Evolutionary conservation across 2,888 invertebrate species (phyloP).

Genomic region (Drosophila gaucha): DNA sequence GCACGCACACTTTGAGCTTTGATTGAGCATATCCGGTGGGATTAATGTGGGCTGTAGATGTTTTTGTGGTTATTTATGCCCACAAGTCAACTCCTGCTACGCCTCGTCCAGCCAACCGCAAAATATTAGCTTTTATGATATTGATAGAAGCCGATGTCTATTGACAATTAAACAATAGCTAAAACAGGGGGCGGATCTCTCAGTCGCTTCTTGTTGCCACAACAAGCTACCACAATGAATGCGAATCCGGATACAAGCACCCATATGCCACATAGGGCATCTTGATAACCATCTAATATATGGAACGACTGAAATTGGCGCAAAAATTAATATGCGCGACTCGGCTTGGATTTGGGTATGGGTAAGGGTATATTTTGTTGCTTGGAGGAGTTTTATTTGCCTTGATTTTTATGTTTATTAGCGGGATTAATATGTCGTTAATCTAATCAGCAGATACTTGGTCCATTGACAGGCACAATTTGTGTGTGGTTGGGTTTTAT

Average conservation of each 20-base stretch:
- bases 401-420: conserved; percentile 78
- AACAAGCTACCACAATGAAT: conserved; percentile 23
- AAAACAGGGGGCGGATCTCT: conserved; percentile 38
- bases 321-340: conserved; percentile 62
- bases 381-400: conserved; percentile 60
- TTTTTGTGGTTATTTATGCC: conserved; percentile 62
- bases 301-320: conserved; percentile 38
- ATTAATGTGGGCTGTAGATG: conserved; percentile 76
- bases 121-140: conserved; percentile 83
- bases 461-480: conserved; percentile 2
- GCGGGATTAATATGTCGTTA: conserved; percentile 80
- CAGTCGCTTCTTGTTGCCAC: conserved; percentile 44
- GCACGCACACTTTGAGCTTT: conserved; percentile 79
- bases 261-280: conserved; percentile 26
- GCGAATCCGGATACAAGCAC: conserved; percentile 12
- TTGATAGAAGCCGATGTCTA: conserved; percentile 83
- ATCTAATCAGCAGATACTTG: conserved; percentile 75
- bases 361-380: neutral
- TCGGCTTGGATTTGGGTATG: conserved; percentile 8
- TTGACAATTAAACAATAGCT: conserved; percentile 83
- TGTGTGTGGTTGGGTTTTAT: conserved; percentile 18
- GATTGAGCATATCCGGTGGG: conserved; percentile 84
- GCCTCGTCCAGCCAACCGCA: conserved; percentile 74
- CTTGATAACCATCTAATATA: conserved; percentile 45
- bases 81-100: conserved; percentile 52